These are phyloP conservation scores for Geodia barretti DNA, from an alignment of 37 sponge, comb jelly and placozoan genomes.

Conservation along the genomic window DNA sequence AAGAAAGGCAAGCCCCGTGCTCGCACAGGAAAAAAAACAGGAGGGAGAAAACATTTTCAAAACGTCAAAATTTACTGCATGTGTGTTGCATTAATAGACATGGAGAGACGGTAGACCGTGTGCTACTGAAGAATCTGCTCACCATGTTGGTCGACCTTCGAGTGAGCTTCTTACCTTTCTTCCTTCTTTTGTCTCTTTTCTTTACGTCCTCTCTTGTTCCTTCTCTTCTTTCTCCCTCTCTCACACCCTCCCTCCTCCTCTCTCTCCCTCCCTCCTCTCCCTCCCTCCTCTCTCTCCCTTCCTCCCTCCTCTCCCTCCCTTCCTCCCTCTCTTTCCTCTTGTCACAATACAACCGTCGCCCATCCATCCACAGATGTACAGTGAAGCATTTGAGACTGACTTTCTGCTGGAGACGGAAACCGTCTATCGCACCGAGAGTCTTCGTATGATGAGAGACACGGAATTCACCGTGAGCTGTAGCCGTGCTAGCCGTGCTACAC, in stretches of 20 bases:
- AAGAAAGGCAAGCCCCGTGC: constrained; percentile 82
- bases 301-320: background rate
- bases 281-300: background rate
- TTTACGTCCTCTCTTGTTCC: background rate
- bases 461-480: constrained; percentile 74
- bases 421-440: constrained; percentile 71
- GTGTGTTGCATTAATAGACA: too few species aligned
- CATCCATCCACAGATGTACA: constrained; percentile 57
- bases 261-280: background rate
- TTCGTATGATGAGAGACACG: constrained; percentile 55
- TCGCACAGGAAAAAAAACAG: too few species aligned
- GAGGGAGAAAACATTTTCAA: too few species aligned
- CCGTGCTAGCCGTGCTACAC: too few species aligned
- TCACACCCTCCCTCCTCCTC: background rate
- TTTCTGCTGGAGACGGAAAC: constrained; percentile 81
- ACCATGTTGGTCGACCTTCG: constrained; percentile 85
- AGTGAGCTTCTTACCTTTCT: background rate
- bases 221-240: background rate
- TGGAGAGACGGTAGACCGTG: constrained; percentile 80
- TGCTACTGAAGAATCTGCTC: constrained; percentile 75
- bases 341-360: background rate
- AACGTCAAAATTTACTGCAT: too few species aligned
- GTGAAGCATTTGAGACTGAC: constrained; percentile 75
- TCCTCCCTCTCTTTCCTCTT: background rate
- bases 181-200: background rate